phyloP scores from a whole-genome alignment of 2,797 vertebrate species.

The Gallirallus australis region DNA sequence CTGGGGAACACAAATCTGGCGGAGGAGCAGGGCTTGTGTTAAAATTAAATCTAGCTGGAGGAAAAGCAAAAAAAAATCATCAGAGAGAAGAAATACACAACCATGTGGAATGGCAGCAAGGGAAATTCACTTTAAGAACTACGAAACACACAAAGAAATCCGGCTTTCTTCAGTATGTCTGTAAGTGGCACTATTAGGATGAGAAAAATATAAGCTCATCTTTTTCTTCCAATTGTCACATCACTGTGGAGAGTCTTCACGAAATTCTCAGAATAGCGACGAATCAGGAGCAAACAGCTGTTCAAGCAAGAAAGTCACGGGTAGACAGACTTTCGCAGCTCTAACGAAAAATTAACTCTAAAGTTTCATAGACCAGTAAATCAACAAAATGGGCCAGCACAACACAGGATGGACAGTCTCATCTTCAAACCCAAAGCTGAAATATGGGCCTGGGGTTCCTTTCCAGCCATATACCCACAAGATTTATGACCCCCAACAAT shows the following conservation, averaged over 20 bases:
- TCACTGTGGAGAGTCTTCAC: constrained; percentile 24
- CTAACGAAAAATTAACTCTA: constrained; percentile 34
- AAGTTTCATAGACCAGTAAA: constrained; percentile 36
- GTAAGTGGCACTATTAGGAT: constrained; percentile 36
- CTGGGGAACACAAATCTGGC: neutral
- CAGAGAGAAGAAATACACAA: neutral
- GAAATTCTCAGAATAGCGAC: constrained; percentile 63
- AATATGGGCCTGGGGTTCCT: neutral
- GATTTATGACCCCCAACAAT: constrained; percentile 7
- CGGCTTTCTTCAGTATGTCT: neutral
- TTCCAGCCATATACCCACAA: neutral
- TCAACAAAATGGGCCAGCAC: neutral
- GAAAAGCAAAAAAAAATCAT: neutral
- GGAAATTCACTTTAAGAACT: neutral
- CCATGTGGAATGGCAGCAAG: neutral
- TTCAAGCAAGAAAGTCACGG: constrained; percentile 12
- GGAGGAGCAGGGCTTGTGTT: neutral
- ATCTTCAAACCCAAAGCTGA: neutral
- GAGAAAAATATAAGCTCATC: constrained; percentile 52
- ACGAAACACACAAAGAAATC: neutral
- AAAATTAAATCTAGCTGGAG: neutral
- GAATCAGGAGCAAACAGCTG: constrained; percentile 58
- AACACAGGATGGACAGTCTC: neutral
- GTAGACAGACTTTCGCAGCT: constrained; percentile 10
- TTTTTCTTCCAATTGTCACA: constrained; percentile 57